phyloP scores from a whole-genome alignment of 2,888 invertebrate genomes.

The Athalia circularis region DNA sequence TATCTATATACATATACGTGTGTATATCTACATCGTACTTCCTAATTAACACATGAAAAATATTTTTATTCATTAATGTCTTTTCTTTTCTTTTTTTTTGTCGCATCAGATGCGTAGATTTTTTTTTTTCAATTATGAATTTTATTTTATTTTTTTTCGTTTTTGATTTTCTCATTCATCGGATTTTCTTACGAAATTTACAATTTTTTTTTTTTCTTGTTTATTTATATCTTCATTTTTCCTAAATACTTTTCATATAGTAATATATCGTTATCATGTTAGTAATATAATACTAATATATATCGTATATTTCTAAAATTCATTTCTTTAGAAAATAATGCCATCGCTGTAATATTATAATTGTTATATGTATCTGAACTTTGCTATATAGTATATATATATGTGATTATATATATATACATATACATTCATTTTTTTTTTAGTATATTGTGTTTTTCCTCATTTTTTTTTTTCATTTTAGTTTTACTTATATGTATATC shows the following conservation, averaged over 20 bases:
- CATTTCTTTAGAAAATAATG: slow-evolving; percentile 60
- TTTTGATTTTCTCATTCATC: slow-evolving; percentile 38
- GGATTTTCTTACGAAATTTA: slow-evolving; percentile 30
- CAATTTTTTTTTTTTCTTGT: no score
- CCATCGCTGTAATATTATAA: slow-evolving; percentile 50
- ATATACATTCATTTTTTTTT: background rate
- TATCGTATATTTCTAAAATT: slow-evolving; percentile 44
- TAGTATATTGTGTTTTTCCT: no score
- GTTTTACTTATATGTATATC: slow-evolving; percentile 30
- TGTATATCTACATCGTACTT: slow-evolving; percentile 20
- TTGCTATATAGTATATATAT: slow-evolving; percentile 52
- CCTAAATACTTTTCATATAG: background rate
- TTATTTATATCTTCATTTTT: no score
- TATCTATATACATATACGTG: background rate
- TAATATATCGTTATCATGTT: background rate
- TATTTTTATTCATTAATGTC: slow-evolving; percentile 50
- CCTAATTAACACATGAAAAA: slow-evolving; percentile 57
- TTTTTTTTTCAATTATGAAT: slow-evolving; percentile 8
- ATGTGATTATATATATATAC: background rate
- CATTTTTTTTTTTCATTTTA: no score
- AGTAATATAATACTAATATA: no score
- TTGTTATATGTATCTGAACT: slow-evolving; percentile 62
- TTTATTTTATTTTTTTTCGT: slow-evolving; percentile 46
- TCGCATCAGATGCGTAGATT: slow-evolving; percentile 63
- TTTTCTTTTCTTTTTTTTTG: no score